Base-by-base conservation (phyloP, 2,888 invertebrate species). In the Chaitophorus viminalis region DNA sequence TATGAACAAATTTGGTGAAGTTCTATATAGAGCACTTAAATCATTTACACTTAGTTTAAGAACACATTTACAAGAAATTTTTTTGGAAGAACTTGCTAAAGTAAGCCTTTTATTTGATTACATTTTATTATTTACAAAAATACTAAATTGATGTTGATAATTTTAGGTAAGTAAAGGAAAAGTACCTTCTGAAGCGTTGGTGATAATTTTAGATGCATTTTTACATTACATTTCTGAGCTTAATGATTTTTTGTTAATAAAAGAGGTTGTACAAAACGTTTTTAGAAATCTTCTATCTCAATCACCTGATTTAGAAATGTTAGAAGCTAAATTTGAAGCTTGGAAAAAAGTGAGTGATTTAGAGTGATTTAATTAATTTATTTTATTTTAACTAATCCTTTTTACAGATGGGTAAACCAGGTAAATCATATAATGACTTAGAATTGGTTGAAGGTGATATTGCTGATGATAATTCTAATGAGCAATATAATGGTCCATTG, bases 261-360 rank as follows among this genome's bases (percentile, higher is more conserved):
- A 91, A 68, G 93, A 92, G 90, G 93, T 93, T 25, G 92, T 93
- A 21, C 93, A 93, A 68, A 92, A 94, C 79, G 92, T 96, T 78
- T 95, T 97, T 90, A 93, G 94, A 36, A 93, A 95, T 90, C 92
- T 97, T 88, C 92, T 97, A 87, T 92, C 94, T 25, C 96, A 97
- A 91, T 95, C 95, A 68, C 94, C 94, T 89, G 91, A 93, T 83
- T 95, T 94, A 0, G 91, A 95, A 25, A 94, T 95, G 90, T 94
- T 94, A 91, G 91, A 92, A 89, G 94, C 94, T 77, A 94, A 92
- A 91, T 94, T 95, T 87, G 90, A 93, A 54, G 95, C 95, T 9
- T 96, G 96, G 96, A 93, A 93, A 91, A 90, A 91, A 91, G 95
- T 95, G 90, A 91, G 79, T 81, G n/a, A 81, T 46, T 82, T 17